A percentile compares a stretch with the other conserved stretches of the same genome.
phyloP scores from a whole-genome alignment of 35 echinoderm and acorn worm species.

The Lytechinus variegatus region DNA sequence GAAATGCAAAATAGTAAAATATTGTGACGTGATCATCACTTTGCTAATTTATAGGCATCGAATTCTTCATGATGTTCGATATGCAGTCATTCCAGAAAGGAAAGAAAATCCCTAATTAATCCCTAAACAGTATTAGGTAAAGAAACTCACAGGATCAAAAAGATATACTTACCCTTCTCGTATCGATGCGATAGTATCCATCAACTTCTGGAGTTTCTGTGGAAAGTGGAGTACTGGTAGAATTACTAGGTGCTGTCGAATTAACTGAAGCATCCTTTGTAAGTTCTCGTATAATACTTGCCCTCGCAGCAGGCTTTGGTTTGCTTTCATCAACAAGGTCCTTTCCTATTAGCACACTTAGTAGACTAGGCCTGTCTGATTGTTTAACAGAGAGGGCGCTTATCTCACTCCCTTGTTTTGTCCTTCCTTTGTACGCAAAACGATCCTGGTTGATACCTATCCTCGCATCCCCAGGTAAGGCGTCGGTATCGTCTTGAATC shows the following conservation, averaged over 20 bases:
- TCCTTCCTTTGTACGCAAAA: background rate
- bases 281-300: constrained; percentile 36
- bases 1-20: too few relatives aligned
- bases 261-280: constrained; percentile 50
- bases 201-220: constrained; percentile 66
- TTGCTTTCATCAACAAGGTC: background rate
- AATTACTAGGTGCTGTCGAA: constrained; percentile 47
- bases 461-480: background rate
- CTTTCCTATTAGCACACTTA: constrained; percentile 59
- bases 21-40: too few relatives aligned
- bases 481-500: background rate
- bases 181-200: constrained; percentile 90
- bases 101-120: background rate
- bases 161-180: constrained; percentile 81
- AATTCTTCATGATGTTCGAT: too few relatives aligned
- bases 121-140: background rate
- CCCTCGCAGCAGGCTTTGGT: constrained; percentile 12
- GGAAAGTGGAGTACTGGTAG: constrained; percentile 9
- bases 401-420: background rate
- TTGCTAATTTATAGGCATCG: too few relatives aligned
- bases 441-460: background rate
- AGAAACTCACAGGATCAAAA: background rate
- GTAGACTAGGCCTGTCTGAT: constrained; percentile 46
- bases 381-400: background rate
- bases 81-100: background rate